Base-by-base conservation (phyloP, 1,140 invertebrate species). In the Eupristina koningsbergeri region DNA sequence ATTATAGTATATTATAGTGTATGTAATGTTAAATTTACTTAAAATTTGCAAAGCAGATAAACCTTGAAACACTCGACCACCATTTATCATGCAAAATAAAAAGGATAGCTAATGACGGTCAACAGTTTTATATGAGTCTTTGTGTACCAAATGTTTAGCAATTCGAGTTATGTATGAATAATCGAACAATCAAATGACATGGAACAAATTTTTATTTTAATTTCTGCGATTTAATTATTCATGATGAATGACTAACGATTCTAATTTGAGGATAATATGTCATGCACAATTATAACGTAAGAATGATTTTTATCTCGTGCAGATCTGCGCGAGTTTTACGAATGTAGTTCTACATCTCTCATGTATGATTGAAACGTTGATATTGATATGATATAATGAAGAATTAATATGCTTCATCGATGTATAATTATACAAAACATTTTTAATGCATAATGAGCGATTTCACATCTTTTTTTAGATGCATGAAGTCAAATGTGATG, bases 101-200 rank as follows among this genome's bases (percentile, higher is more conserved):
- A 11, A 78, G 84, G 82, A 87, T 63, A 7, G 15, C n/a, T 83
- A 64, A 34, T 83, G 84, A 85, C 67, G 8, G 45, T 77, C 58
- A 81, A 86, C 67, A 81, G 50, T 86, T 71, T 85, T 86, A 86
- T 86, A 86, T 86, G 86, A 86, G 26, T 85, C 86, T 39, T 84
- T 86, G 80, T 47, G 81, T 81, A 84, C 80, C 86, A 86, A 34
- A 73, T 84, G 84, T 83, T 86, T 58, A 58, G 83, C 39, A n/a
- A 13, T 45, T 17, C 31, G 1, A 79, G 3, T 6, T 34, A 69
- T 29, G 15, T 41, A 45, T 71, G 58, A 67, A 19, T 69, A 45
- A 79, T 47, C 41, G 29, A 0, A 50, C 36, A 39, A 2, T 69
- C 6, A 80, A 64, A 64, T 64, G 34, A 63, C 45, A 45, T 1